Base-by-base conservation (phyloP, 2,888 invertebrate species). In the Crossocerus cetratus region DNA sequence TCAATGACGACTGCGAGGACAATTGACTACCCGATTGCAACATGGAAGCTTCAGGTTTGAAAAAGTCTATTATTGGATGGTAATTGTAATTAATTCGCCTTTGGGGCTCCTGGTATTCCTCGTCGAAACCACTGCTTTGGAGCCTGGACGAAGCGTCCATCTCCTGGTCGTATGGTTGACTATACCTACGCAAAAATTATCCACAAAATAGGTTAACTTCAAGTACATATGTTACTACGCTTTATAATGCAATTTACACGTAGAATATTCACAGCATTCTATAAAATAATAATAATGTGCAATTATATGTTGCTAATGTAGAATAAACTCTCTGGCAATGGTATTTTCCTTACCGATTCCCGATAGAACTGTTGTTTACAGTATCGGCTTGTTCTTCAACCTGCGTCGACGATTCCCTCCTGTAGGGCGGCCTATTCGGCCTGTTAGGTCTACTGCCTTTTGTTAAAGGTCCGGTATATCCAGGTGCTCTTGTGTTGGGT, bases 41-140 rank as follows among this genome's bases (percentile, higher is more conserved):
- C 89, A 88, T 87, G 59, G 88, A 86, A 14, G 90, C 89, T 73
- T 90, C 89, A 20, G 90, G 89, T 77, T 93, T 93, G 87, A 96
- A 96, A 87, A 95, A 96, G 85, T 96, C 96, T 79, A 96, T 95
- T 59, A 96, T 96, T 1, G 96, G 96, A 89, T 96, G 96, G 84
- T 96, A 96, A 86, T 94, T 95, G 86, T 96, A 96, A 90, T 96
- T 96, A 54, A 96, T 92, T 84, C 94, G 92, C 84, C 93, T 92
- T 18, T 87, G 85, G n/a, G 83, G 82, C 56, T 89, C 87, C 18
- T 88, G 88, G 58, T 88, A 88, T 42, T 90, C 90, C 1, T 89
- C 89, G 67, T 86, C 88, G 63, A 89, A 88, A n/a, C 85, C 85
- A 18, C 85, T 83, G 56, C 83, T 86, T 58, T 87, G 87, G 2